Evolutionary conservation across 1,140 invertebrate genomes (phyloP).

Genomic region (Ips nitidus): DNA sequence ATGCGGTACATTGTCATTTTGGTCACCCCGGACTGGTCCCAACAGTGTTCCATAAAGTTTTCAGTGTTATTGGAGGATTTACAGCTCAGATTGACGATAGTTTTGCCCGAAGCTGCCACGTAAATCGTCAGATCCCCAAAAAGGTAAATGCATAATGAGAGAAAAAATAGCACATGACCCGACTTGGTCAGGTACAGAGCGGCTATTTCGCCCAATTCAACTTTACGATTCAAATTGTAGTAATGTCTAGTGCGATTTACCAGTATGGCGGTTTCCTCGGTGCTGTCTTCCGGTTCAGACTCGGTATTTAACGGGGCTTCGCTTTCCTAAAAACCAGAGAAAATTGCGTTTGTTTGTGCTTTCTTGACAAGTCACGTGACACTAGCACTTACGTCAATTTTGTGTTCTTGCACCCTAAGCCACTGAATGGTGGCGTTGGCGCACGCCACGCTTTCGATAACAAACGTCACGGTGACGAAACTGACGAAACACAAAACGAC

Average conservation of each 20-base stretch:
- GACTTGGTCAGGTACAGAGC: conserved; percentile 82
- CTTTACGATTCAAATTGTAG: conserved; percentile 64
- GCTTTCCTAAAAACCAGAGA: conserved; percentile 47
- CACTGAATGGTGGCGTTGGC: conserved; percentile 86
- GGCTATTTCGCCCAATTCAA: conserved; percentile 95
- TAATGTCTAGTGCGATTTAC: conserved; percentile 51
- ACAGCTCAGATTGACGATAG: conserved; percentile 86
- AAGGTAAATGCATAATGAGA: conserved; percentile 88
- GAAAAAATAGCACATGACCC: conserved; percentile 82
- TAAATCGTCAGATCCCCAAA: conserved; percentile 98
- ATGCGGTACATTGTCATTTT: conserved; percentile 78
- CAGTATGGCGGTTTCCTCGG: conserved; percentile 51
- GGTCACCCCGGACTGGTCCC: conserved; percentile 52
- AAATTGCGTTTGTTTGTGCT: not conserved
- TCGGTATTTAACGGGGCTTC: conserved; percentile 43
- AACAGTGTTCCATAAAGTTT: conserved; percentile 42
- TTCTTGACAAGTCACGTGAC: not conserved
- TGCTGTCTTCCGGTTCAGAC: conserved; percentile 43
- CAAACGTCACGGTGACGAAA: conserved; percentile 92
- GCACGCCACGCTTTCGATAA: conserved; percentile 93
- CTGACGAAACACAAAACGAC: conserved; percentile 86
- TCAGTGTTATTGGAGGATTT: conserved; percentile 40
- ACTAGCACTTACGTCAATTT: conserved; percentile 57
- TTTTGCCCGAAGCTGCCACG: conserved; percentile 89
- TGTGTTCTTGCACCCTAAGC: conserved; percentile 65